Evolutionary conservation across 2,888 invertebrate genomes (phyloP), one percentile per base, ranked within the genome.

Genomic region (Pandemis corylana): DNA sequence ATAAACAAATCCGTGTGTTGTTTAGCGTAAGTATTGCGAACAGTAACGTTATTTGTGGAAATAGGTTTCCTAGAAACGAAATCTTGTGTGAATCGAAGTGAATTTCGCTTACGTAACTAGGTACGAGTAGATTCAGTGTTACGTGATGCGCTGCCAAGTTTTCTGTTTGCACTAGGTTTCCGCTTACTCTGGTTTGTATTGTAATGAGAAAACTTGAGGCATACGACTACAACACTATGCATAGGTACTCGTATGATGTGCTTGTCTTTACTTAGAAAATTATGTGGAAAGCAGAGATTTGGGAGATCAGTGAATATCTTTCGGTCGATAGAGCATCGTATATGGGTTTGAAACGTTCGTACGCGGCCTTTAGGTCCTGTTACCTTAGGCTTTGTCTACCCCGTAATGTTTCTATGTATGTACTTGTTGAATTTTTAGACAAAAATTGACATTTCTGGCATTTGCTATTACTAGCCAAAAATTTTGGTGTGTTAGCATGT

Each of bases 1-100:
- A 53, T 67, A 67, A 51, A 53, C 67, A 67, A 67, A 67, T 67
- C n/a, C 41, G 41, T 41, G 53, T 41, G 41, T 41, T 67, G 67
- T 67, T 67, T 28, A 44, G 59, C 44, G 44, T 64, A 64, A 64
- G 41, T 41, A 62, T 41, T n/a, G 13, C 44, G 44, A 64, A 64
- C 64, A 63, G 41, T 36, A 65, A 51, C n/a, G 15, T 51, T 66
- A 46, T 66, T 68, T 63, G 62, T 20, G 36, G 56, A n/a, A 65
- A 71, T 65, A 46, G 41, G 59, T 49, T 59, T 71, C 71, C 15
- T 28, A 28, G 20, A 56, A 44, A 65, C 66, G 46, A 5, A 36
- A 59, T 46, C 10, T 9, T 59, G 41, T 36, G 41, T 28, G 59
- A 13, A 71, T 41, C 20, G 51, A 20, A 36, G 56, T 28, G n/a